A percentile compares a stretch with the other conserved stretches of the same genome.
phyloP scores from a whole-genome alignment of 2,797 vertebrate species.

The Lepilemur septentrionalis region DNA sequence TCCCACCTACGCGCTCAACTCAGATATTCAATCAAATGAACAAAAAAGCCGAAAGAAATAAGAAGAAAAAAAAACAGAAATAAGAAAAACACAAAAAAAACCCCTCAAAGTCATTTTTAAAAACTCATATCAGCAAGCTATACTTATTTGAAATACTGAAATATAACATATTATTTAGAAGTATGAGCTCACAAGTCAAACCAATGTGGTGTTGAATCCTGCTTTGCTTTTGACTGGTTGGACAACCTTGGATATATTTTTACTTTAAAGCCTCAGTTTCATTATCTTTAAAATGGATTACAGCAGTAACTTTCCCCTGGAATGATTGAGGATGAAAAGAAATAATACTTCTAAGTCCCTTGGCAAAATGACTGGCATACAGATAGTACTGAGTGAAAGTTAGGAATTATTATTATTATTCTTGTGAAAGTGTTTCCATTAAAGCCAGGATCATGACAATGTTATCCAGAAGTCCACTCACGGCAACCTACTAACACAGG shows the following conservation, averaged over 20 bases:
- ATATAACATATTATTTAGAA: background rate
- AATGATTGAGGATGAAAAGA: background rate
- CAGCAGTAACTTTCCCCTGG: background rate
- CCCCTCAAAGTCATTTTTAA: background rate
- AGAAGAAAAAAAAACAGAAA: background rate
- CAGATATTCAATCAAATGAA: background rate
- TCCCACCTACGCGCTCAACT: background rate
- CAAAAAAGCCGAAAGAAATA: background rate
- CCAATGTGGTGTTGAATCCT: background rate
- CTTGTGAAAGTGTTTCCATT: background rate
- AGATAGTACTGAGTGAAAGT: background rate
- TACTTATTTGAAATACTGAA: background rate
- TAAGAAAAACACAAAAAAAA: background rate
- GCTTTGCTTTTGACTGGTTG: background rate
- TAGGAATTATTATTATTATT: background rate
- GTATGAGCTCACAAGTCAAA: background rate
- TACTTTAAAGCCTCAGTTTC: background rate
- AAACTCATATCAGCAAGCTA: background rate
- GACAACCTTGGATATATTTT: background rate
- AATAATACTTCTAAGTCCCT: background rate
- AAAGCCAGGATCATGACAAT: background rate
- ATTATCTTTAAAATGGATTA: conserved; percentile 10
- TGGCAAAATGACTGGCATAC: background rate
- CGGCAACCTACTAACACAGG: background rate
- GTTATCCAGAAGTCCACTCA: background rate